Evolutionary conservation across 2,888 invertebrate genomes (phyloP).

Genomic region (Drosophila prostipennis): DNA sequence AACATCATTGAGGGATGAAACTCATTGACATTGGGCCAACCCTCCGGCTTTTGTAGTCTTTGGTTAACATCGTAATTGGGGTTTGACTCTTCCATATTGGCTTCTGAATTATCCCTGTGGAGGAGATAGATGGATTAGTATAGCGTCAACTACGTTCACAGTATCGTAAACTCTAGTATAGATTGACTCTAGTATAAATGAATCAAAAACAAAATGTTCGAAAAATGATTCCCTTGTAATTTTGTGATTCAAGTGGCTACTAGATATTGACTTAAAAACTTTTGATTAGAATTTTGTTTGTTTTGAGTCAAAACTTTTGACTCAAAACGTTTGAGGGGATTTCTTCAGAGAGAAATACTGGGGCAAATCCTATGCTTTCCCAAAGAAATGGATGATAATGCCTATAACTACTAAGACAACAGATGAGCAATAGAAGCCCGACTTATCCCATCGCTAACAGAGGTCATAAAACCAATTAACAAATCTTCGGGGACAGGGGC

Average conservation of each 20-base stretch:
- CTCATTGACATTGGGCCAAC: constrained; percentile 23
- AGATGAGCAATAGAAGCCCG: not conserved
- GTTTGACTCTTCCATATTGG: constrained; percentile 36
- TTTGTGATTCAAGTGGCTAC: too few relatives aligned
- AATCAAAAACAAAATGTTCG: not conserved
- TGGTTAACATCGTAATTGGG: constrained; percentile 27
- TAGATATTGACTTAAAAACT: too few relatives aligned
- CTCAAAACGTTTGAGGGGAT: too few relatives aligned
- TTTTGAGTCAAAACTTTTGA: too few relatives aligned
- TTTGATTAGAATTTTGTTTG: too few relatives aligned
- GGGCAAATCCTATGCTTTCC: not conserved
- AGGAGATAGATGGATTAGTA: not conserved
- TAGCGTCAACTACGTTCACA: too few relatives aligned
- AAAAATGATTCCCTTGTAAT: too few relatives aligned
- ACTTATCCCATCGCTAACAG: constrained; percentile 23
- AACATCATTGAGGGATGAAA: constrained; percentile 26
- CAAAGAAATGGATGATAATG: not conserved
- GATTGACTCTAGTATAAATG: too few relatives aligned
- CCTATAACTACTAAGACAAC: not conserved
- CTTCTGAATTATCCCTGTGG: constrained; percentile 32
- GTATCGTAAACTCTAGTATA: too few relatives aligned
- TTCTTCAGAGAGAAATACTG: too few relatives aligned
- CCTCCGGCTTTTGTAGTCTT: constrained; percentile 38
- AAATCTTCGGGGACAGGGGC: constrained; percentile 20
- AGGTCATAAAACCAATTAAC: constrained; percentile 23